Evolutionary conservation across 2,888 invertebrate genomes (phyloP).

Genomic region (Xestobium rufovillosum): DNA sequence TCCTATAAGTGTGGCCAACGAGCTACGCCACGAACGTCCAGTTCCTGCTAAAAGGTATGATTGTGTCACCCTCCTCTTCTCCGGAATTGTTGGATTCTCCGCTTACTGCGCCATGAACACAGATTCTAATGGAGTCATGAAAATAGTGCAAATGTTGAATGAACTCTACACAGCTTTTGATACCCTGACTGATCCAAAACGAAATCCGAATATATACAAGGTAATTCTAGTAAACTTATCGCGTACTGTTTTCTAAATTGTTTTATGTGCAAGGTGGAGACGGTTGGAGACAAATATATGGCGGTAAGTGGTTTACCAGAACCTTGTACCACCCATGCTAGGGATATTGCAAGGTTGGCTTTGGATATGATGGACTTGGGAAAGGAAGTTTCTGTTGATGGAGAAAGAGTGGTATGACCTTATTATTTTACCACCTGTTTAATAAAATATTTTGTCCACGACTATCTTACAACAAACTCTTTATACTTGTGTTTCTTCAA

Average conservation of each 20-base stretch:
- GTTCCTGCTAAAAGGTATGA: constrained; percentile 85
- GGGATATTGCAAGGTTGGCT: constrained; percentile 82
- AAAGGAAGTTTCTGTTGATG: constrained; percentile 78
- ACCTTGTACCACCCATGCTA: constrained; percentile 81
- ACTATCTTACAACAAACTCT: too few species aligned
- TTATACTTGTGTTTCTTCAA: too few species aligned
- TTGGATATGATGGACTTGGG: constrained; percentile 94
- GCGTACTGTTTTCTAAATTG: constrained; percentile 1
- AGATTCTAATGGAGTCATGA: constrained; percentile 90
- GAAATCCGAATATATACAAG: constrained; percentile 92
- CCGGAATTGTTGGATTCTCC: constrained; percentile 87
- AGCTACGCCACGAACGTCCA: constrained; percentile 83
- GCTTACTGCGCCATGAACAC: constrained; percentile 86
- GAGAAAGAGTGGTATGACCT: constrained; percentile 70
- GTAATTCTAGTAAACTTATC: constrained; percentile 43
- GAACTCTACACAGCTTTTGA: constrained; percentile 91
- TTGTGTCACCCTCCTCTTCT: constrained; percentile 86
- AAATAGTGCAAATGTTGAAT: constrained; percentile 90
- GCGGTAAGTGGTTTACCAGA: constrained; percentile 93
- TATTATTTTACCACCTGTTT: background rate
- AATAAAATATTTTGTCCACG: background rate
- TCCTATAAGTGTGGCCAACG: constrained; percentile 91
- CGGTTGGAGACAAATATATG: constrained; percentile 97
- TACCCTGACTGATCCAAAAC: constrained; percentile 83
- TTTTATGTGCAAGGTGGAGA: constrained; percentile 69